Percentiles rank a stretch among this genome's conserved stretches.
These are phyloP conservation scores for Salpingus planirostris DNA, from an alignment of 2,888 invertebrate species.

Conservation along the genomic window DNA sequence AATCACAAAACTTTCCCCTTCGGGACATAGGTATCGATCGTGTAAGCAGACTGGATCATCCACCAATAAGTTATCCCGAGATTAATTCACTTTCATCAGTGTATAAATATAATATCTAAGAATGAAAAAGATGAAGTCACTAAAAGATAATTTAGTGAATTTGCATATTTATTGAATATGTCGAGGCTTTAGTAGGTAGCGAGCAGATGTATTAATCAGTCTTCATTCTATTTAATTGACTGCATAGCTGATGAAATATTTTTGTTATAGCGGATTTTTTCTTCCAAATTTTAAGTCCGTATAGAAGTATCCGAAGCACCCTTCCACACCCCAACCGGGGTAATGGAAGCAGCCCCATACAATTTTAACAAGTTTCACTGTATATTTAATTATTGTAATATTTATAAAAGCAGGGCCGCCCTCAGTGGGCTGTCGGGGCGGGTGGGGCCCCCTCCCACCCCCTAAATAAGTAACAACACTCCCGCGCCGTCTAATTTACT, in stretches of 20 bases:
- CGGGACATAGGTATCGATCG: constrained; percentile 20
- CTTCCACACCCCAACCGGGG: constrained; percentile 23
- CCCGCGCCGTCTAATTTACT: constrained; percentile 31
- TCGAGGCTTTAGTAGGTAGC: constrained; percentile 13
- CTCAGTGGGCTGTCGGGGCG: constrained; percentile 14
- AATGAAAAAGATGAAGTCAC: constrained; percentile 15
- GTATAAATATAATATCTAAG: too few species aligned
- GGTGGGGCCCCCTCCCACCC: too few species aligned
- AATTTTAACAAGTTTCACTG: constrained; percentile 32
- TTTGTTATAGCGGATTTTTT: too few species aligned
- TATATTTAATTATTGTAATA: constrained; percentile 43
- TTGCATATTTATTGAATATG: constrained; percentile 26
- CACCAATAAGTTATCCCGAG: background rate
- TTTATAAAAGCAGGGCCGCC: constrained; percentile 37
- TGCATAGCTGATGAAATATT: too few species aligned
- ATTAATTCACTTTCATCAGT: too few species aligned
- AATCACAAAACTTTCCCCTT: too few species aligned
- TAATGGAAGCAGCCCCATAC: constrained; percentile 35
- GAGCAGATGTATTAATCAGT: constrained; percentile 19
- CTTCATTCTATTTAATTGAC: too few species aligned
- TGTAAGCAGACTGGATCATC: constrained; percentile 1
- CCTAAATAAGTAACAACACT: constrained; percentile 33
- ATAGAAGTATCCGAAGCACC: constrained; percentile 13
- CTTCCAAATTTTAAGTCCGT: too few species aligned
- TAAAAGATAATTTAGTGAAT: constrained; percentile 22